phyloP scores from a whole-genome alignment of 2,888 invertebrate genomes.

The Adelognathus sp. region DNA sequence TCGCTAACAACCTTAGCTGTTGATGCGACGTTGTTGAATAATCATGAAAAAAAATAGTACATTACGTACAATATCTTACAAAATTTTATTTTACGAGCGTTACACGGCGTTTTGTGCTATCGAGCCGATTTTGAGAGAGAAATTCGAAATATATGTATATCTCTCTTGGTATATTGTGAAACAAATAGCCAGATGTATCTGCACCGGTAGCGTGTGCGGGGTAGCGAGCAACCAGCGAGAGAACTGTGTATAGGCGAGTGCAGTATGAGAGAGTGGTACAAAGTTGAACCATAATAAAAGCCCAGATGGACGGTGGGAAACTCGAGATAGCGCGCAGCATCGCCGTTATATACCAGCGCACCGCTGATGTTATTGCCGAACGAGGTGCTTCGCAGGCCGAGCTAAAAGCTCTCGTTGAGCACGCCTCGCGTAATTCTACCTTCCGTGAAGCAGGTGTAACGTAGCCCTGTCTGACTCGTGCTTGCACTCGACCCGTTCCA shows the following conservation, averaged over 20 bases:
- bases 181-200: no score
- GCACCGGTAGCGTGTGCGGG: no score
- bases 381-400: constrained; percentile 14
- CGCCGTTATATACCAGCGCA: neutral
- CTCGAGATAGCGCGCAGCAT: constrained; percentile 7
- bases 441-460: constrained; percentile 34
- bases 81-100: no score
- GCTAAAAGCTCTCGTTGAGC: constrained; percentile 1
- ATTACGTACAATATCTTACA: no score
- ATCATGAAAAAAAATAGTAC: no score
- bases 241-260: neutral
- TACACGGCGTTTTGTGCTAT: no score
- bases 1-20: no score
- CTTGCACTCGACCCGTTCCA: neutral
- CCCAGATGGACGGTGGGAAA: constrained; percentile 26
- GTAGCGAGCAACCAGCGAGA: no score
- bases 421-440: constrained; percentile 28
- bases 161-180: no score
- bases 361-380: constrained; percentile 8
- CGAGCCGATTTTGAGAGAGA: no score
- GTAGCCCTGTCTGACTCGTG: neutral
- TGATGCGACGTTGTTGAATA: no score
- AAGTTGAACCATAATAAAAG: constrained; percentile 10
- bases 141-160: no score
- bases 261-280: neutral